Evolutionary conservation across 2,888 invertebrate species (phyloP).

Genomic region (Endomychus coccineus): DNA sequence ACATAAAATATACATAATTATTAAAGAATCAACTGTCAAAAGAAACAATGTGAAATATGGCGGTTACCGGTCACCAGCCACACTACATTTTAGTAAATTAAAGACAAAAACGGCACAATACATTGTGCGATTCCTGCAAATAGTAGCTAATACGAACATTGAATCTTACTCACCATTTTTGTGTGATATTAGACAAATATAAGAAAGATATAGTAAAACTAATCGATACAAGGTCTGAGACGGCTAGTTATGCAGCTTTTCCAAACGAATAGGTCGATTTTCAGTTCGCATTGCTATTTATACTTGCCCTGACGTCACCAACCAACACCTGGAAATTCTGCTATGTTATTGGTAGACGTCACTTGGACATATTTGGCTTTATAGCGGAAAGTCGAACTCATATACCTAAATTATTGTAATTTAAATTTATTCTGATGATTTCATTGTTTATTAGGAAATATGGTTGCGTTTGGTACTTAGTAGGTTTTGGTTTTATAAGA

Average conservation of each 20-base stretch:
- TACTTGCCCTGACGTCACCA: conserved; percentile 47
- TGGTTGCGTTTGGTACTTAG: too few relatives aligned
- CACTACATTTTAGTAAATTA: too few relatives aligned
- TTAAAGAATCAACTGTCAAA: too few relatives aligned
- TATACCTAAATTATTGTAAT: too few relatives aligned
- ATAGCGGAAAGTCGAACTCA: conserved; percentile 26
- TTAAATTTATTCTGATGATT: too few relatives aligned
- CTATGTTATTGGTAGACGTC: conserved; percentile 45
- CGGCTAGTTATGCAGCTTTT: conserved; percentile 62
- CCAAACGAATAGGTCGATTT: conserved; percentile 55
- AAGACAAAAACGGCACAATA: too few relatives aligned
- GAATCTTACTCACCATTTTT: conserved; percentile 34
- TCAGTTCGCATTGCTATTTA: conserved; percentile 50
- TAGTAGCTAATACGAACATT: neutral
- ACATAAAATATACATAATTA: too few relatives aligned
- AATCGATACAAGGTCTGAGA: conserved; percentile 40
- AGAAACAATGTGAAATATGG: too few relatives aligned
- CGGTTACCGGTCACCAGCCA: too few relatives aligned
- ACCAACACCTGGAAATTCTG: conserved; percentile 45
- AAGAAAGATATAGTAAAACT: conserved; percentile 26
- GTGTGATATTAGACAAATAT: conserved; percentile 21
- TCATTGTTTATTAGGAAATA: too few relatives aligned
- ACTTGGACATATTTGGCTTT: conserved; percentile 27
- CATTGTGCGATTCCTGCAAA: neutral
- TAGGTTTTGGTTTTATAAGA: too few relatives aligned